These are phyloP conservation scores for Protobothrops mucrosquamatus DNA, from an alignment of 2,113 vertebrate genomes.

Conservation along the genomic window DNA sequence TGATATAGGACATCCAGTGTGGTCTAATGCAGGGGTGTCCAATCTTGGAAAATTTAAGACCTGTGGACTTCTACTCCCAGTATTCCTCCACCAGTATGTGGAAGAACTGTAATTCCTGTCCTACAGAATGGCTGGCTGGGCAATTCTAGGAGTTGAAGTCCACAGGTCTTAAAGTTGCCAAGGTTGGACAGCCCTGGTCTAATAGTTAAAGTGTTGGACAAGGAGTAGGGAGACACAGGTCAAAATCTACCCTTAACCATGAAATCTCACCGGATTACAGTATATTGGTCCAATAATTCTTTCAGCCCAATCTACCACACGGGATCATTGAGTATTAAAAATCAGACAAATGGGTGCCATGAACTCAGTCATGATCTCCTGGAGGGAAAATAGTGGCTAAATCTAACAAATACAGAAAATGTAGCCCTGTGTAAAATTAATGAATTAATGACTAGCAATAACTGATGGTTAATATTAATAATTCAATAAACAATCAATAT, in stretches of 20 bases:
- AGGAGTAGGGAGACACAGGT: background rate
- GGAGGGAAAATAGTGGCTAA: background rate
- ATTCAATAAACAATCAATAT: background rate
- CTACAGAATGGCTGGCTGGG: no score
- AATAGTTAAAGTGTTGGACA: background rate
- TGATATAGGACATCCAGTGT: background rate
- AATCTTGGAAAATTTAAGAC: background rate
- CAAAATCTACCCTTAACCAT: background rate
- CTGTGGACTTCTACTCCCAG: background rate
- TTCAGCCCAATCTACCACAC: background rate
- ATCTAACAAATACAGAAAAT: background rate
- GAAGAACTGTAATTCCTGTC: no score
- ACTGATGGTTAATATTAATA: background rate
- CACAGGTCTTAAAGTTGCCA: no score
- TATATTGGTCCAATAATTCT: background rate
- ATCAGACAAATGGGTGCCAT: background rate
- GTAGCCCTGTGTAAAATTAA: background rate
- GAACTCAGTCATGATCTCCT: background rate
- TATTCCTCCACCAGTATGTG: background rate
- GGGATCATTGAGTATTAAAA: background rate
- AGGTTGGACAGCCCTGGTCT: background rate
- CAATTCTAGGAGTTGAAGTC: no score
- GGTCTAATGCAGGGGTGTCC: background rate
- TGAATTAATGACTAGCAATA: background rate
- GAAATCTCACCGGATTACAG: background rate